Percentiles rank a stretch among this genome's conserved stretches.
These are phyloP conservation scores for Caenorhabditis panamensis DNA, from an alignment of 2,888 invertebrate genomes.

Conservation along the genomic window DNA sequence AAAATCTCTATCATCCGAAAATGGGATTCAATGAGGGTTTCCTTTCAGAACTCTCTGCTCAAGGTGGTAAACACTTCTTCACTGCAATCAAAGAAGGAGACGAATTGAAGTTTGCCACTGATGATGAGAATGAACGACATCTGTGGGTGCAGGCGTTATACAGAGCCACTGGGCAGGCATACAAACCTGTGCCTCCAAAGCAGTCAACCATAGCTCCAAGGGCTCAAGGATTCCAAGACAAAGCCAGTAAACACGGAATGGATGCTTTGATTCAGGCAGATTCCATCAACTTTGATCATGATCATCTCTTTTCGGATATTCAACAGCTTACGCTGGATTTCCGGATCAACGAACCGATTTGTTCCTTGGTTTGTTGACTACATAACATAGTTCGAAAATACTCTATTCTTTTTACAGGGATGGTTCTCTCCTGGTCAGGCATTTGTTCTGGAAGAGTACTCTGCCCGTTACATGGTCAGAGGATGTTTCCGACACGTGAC, in stretches of 20 bases:
- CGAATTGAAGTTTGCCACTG: conserved; percentile 94
- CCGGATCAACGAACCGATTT: conserved; percentile 96
- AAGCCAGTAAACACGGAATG: conserved; percentile 98
- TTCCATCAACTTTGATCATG: conserved; percentile 97
- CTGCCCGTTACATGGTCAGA: conserved; percentile 96
- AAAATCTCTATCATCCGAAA: neutral
- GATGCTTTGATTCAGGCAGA: conserved; percentile 99
- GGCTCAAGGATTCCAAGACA: conserved; percentile 84
- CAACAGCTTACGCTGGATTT: conserved; percentile 95
- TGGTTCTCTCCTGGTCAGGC: conserved; percentile 99
- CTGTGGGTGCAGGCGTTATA: conserved; percentile 99
- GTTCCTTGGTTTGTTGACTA: conserved; percentile 88
- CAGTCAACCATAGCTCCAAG: conserved; percentile 78
- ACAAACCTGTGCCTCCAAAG: conserved; percentile 95
- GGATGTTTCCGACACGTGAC: conserved; percentile 94
- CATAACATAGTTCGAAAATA: neutral
- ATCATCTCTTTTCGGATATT: conserved; percentile 91
- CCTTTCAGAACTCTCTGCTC: too few relatives aligned
- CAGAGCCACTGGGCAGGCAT: conserved; percentile 98
- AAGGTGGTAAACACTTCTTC: too few relatives aligned
- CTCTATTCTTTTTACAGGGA: conserved; percentile 85
- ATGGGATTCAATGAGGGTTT: neutral
- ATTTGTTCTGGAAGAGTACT: conserved; percentile 97
- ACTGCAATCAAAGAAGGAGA: conserved; percentile 89
- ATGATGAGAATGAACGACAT: conserved; percentile 97